phyloP scores from a whole-genome alignment of 2,113 vertebrate species.

The Bolborhynchus lineola region DNA sequence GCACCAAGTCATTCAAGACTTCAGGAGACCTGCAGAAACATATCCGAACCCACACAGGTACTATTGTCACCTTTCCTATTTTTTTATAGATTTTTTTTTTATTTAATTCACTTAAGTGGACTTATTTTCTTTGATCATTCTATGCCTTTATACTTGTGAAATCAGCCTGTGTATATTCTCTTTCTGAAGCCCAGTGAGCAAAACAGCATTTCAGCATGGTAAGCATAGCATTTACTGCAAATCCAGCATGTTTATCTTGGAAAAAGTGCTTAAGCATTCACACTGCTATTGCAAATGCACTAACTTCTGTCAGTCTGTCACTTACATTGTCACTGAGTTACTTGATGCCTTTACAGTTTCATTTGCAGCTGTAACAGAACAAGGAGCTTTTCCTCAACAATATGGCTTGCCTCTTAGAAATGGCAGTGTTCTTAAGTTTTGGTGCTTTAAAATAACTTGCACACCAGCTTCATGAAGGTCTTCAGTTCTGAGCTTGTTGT shows the following conservation, averaged over 20 bases:
- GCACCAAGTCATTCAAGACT: constrained; percentile 97
- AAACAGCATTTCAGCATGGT: not conserved
- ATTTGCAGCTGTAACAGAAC: not conserved
- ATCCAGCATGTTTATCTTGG: not conserved
- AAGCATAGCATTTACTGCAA: constrained; percentile 16
- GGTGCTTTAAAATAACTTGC: not conserved
- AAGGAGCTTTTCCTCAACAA: not conserved
- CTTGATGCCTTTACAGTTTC: not conserved
- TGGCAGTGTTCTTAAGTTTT: not conserved
- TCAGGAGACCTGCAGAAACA: constrained; percentile 98
- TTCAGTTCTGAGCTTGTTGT: not conserved
- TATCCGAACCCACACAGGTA: constrained; percentile 97
- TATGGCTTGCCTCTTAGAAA: not conserved
- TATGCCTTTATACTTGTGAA: not conserved
- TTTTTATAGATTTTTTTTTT: too few relatives aligned
- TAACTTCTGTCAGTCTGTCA: not conserved
- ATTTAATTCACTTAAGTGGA: not conserved
- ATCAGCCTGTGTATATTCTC: not conserved
- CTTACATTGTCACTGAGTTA: not conserved
- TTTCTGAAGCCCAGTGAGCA: constrained; percentile 4
- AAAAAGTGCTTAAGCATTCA: not conserved
- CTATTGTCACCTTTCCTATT: not conserved
- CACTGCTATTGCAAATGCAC: not conserved
- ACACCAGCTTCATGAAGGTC: not conserved
- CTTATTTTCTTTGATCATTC: not conserved